Evolutionary conservation across 2,797 vertebrate species (phyloP), one percentile per base, ranked within the genome.

Genomic region (Strix occidentalis): DNA sequence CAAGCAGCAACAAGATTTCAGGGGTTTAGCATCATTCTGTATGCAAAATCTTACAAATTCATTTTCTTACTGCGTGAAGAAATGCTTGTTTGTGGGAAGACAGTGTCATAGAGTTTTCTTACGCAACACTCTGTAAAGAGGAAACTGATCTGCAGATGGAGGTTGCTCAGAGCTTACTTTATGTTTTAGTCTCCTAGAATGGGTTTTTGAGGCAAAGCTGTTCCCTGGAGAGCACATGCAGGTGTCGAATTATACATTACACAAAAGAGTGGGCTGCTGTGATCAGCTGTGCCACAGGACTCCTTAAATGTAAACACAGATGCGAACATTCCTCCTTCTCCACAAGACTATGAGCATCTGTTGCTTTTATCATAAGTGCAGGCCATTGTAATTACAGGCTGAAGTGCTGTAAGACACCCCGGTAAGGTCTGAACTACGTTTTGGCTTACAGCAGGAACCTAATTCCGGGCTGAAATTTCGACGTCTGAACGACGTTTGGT

Each of bases 11-110:
- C 23, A 51, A 50, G 69, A 20, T 46, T 92, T 57, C 13, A 28
- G 24, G n/a, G 31, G 13, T 51, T 84, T 26, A 23, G 66, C 21
- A 29, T 37, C 51, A 37, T 5, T 7, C 33, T 51, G 20, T 6
- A 3, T 20, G 2, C 2, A 0, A 46, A 11, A 53, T 39, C 9
- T 29, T 53, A 35, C 3, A 12, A n/a, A 6, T 37, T 21, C 9
- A 58, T 54, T 50, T n/a, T 53, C 28, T 15, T 15, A 18, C 4
- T 3, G 2, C 18, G 25, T 39, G 41, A 75, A 29, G 43, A 33
- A 41, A 26, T 3, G 72, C 25, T 43, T 1, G 1, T 16, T 10
- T 74, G 29, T 18, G 13, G 31, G 68, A 51, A 80, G 74, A 23
- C 16, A 2, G 37, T 8, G 51, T 5, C 5, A 19, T n/a, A 21